Evolutionary conservation across 2,113 vertebrate species (phyloP).

Genomic region (Piprites chloris): DNA sequence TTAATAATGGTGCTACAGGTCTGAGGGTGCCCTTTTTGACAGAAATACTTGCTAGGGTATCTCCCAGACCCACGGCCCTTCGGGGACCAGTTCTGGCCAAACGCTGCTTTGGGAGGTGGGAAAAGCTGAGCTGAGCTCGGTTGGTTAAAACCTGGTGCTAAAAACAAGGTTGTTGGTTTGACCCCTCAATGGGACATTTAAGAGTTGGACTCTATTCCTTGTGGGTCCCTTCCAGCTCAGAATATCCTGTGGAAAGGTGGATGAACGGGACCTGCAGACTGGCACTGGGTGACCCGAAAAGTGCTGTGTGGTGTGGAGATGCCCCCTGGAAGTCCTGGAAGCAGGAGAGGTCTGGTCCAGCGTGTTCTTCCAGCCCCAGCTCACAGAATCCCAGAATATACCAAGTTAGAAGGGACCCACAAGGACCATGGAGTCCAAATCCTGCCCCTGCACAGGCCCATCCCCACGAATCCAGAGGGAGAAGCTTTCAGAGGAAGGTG

Average conservation of each 20-base stretch:
- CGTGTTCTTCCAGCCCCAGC: accelerated
- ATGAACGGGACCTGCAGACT: neutral
- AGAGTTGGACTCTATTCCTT: neutral
- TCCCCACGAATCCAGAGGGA: neutral
- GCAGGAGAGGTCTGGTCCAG: neutral
- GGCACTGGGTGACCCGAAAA: neutral
- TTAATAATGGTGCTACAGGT: too few species aligned
- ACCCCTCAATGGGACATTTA: neutral
- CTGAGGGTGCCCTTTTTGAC: neutral
- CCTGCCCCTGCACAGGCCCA: neutral
- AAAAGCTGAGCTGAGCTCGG: neutral
- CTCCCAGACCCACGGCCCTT: neutral
- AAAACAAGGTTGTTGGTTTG: neutral
- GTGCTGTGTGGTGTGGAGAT: neutral
- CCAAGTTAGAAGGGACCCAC: neutral
- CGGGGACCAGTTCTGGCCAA: neutral
- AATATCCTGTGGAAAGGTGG: neutral
- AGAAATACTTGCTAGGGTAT: neutral
- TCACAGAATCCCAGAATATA: neutral
- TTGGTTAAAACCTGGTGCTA: neutral
- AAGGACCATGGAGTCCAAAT: neutral
- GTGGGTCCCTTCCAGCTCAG: neutral
- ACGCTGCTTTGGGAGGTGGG: neutral
- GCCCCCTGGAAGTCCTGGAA: neutral
- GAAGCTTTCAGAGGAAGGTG: neutral